These are phyloP conservation scores for Sclerurus mexicanus DNA, from an alignment of 2,113 vertebrate genomes.

Conservation along the genomic window DNA sequence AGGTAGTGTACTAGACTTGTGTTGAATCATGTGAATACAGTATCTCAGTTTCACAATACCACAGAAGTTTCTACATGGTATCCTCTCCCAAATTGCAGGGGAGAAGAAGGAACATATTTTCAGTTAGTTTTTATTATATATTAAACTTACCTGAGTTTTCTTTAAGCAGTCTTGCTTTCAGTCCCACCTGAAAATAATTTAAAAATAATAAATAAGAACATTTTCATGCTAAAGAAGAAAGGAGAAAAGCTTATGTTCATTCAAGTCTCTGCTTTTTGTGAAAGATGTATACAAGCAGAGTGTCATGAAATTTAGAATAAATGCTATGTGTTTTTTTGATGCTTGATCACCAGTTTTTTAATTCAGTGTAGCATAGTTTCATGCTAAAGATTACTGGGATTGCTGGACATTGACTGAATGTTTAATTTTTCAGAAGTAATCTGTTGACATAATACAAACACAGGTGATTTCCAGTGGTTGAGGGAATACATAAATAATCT, in stretches of 20 bases:
- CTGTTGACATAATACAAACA: not conserved
- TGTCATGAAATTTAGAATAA: not conserved
- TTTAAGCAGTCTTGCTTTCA: not conserved
- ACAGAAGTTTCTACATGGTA: not conserved
- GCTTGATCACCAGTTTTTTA: not conserved
- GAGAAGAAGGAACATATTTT: not conserved
- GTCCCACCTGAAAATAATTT: not conserved
- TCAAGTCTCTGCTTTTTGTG: not conserved
- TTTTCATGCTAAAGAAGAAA: not conserved
- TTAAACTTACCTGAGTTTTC: not conserved
- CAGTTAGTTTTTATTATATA: not conserved
- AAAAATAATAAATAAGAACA: not conserved
- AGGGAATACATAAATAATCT: not conserved
- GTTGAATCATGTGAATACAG: not conserved
- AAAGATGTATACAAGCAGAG: not conserved
- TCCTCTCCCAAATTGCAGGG: not conserved
- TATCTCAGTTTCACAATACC: not conserved
- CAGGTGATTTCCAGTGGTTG: not conserved
- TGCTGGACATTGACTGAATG: constrained; percentile 2
- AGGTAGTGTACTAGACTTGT: too few relatives aligned
- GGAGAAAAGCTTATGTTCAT: not conserved
- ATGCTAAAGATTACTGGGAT: not conserved
- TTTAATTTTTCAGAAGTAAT: constrained; percentile 19
- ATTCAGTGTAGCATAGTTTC: not conserved
- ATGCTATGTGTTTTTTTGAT: not conserved